Conservation (phyloP, 1,140 invertebrate species). For the Listronotus oregonensis region DNA sequence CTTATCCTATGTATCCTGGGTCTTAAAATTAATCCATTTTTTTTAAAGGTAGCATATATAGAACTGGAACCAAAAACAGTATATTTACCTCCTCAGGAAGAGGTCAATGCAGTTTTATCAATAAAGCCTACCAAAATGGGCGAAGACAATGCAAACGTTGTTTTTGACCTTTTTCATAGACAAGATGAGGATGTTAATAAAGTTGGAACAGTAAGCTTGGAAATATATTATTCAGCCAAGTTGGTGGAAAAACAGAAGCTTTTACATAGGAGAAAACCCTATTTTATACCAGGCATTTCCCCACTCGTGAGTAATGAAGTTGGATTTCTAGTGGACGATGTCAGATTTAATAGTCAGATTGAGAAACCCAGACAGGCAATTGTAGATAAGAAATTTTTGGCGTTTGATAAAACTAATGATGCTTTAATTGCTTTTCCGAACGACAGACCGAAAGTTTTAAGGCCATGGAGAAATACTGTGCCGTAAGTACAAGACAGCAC, state of each 20-base stretch:
- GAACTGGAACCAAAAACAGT: conserved; percentile 32
- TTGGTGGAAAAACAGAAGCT: conserved; percentile 1
- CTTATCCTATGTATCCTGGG: no score
- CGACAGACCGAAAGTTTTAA: conserved; percentile 37
- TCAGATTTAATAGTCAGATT: conserved; percentile 37
- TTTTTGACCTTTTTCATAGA: conserved; percentile 35
- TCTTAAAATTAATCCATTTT: no score
- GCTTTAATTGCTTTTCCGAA: conserved; percentile 46
- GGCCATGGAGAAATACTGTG: conserved; percentile 37
- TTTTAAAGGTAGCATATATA: conserved; percentile 25
- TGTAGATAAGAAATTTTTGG: conserved; percentile 17
- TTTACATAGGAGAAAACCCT: conserved; percentile 11
- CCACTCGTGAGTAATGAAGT: conserved; percentile 42
- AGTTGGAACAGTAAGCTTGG: conserved; percentile 8
- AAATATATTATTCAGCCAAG: neutral
- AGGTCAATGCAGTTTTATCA: conserved; percentile 26
- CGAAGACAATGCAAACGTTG: conserved; percentile 1
- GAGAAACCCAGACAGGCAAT: conserved; percentile 33
- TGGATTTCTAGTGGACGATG: conserved; percentile 40
- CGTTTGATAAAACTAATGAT: conserved; percentile 29
- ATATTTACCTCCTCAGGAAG: conserved; percentile 26
- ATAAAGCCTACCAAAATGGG: conserved; percentile 37
- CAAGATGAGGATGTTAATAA: conserved; percentile 13
- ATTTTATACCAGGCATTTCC: conserved; percentile 39
- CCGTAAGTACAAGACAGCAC: no score